Evolutionary conservation across 2,888 invertebrate genomes (phyloP), one percentile per base, ranked within the genome.

Genomic region (Orgyia antiqua): DNA sequence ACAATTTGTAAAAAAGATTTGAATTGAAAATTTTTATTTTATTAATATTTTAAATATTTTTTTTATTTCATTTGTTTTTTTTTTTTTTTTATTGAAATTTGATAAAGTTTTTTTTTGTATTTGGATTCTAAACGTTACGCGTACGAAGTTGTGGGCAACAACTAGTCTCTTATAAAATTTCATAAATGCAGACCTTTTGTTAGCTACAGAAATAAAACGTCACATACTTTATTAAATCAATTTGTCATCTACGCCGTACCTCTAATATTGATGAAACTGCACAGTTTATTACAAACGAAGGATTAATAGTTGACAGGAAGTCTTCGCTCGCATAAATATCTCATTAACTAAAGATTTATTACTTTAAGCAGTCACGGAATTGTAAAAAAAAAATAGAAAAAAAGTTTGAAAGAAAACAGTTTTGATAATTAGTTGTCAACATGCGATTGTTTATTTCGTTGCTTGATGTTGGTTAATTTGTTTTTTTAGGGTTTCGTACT

Each of bases 371-470:
- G 82, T 83, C 86, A 84, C 83, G 86, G 69, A 67, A 77, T 60
- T 69, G 60, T 62, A 66, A 78, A 77, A 80, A 24, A 20, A 76
- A 66, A 78, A 77, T 80, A 24, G 15, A 15, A 15, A 20, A 76
- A 82, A 82, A 73, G 54, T 78, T 78, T 57, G 50, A 59, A 74
- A 71, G 66, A 65, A 68, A 73, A 73, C 60, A 68, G 52, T 64
- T 77, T 71, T 76, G 72, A 83, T 86, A 86, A 86, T 86, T 86
- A 86, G 77, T 83, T 79, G 71, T 63, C 76, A 77, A 68, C 86
- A 86, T 86, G 86, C 86, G 79, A 86, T 76, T 82, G 79, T 83
- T 82, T 84, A 77, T 82, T n/a, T 76, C 62, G 70, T 63, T 63
- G 58, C 60, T 60, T 58, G 50, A 56, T 57, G 65, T 53, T 61